Base-by-base conservation (phyloP, 2,888 invertebrate species). In the Criorhina ranunculi region DNA sequence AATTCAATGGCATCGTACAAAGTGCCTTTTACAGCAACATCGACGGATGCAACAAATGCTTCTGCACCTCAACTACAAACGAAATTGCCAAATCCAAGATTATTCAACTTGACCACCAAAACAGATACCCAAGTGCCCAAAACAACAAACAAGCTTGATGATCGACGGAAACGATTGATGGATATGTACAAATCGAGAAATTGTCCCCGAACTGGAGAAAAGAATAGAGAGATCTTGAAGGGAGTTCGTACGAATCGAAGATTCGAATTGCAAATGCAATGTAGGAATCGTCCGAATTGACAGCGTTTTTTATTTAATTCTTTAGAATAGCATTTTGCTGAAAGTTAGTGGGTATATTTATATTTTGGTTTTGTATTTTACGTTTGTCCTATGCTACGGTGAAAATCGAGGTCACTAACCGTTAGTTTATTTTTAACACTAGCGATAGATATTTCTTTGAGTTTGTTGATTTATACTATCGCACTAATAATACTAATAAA, bases 181-280 rank as follows among this genome's bases (percentile, higher is more conserved):
- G 89, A 89, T 1, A 89, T 91, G 88, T 91, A 89, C 35, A 91
- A 91, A 73, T 88, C 89, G 12, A 88, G 89, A 35, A 76, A 17
- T 17, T 70, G 80, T 1, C 62, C 78, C 0, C 78, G 49, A 6
- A 53, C 62, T n/a, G 59, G 86, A n/a, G 67, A 80, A 2, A 87
- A 81, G n/a, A 86, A 80, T 1, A 57, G 33, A 0, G 88, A 88
- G 19, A 67, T 89, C 0, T 88, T 95, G 0, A 94, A 94, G 83
- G 95, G 95, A 0, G 95, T 96, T 0, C 92, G 96, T 40, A 94
- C 94, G 0, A 96, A 96, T 90, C 92, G 95, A 42, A 92, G 96
- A 49, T 96, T 96, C 87, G 95, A 96, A 70, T 90, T 96, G 69
- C 94, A 95, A 88, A 96, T 95, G 95, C 92, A 94, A 87, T 93